Evolutionary conservation across 92 coral and sea anemone genomes (phyloP), one percentile per base, ranked within the genome.

Genomic region (Zoanthus sansibaricus): DNA sequence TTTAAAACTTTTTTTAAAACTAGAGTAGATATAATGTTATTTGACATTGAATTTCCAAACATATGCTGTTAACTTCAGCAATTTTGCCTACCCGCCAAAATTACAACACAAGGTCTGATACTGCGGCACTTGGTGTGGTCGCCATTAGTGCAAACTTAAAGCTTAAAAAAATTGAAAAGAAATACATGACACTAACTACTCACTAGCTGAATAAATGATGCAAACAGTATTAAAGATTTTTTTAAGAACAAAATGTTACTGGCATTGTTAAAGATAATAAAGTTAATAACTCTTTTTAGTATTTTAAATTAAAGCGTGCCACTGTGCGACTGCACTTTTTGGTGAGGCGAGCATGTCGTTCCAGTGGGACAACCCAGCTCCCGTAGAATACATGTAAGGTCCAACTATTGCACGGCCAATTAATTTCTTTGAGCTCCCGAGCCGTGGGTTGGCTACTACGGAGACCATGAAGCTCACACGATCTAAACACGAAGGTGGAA

Each of bases 331-430:
- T 7, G 97, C 93, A 64, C 89, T 97, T 17, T 97, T 94, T 30
- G 98, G 92, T 18, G 98, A 92, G 15, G 82, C 58, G 1, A 93
- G 71, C 99, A 97, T 97, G 46, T 95, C 98, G 64, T 93, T 95
- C 99, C 99, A 97, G 82, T 97, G 99, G 3, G 92, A 87, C 32
- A 97, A 91, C 20, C 99, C 99, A 44, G 95, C 88, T 32, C 97
- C 97, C 9, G 99, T 95, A 0, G 96, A 94, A 75, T 93, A 95
- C 99, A 97, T 91, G 68, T 88, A 93, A 0, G 99, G 98, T 51
- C 99, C 99, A 5, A 95, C 94, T 14, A 97, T 88, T 16, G 95
- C 93, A 54, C 94, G 92, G 31, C 99, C 99, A 71, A 95, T 89
- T 84, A 91, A 89, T 71, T 90, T 93, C 75, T 95, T 97, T 31